Conservation (phyloP, 2,888 invertebrate species). For the Drosophila acutilabella region DNA sequence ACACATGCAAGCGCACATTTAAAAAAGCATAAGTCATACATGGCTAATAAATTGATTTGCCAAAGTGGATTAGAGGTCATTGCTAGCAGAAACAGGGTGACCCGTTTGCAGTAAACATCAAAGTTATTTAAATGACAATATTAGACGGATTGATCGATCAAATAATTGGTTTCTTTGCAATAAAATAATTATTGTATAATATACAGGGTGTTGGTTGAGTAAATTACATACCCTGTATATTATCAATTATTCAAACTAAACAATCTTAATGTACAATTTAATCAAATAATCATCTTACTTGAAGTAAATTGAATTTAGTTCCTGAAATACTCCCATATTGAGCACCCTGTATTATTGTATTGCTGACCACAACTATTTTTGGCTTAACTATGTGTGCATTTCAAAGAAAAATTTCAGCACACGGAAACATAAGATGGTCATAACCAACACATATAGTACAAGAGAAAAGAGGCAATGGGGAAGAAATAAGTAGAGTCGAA, state of each 20-base stretch:
- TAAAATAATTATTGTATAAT: too few relatives aligned
- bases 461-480: not conserved
- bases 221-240: not conserved
- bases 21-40: constrained; percentile 83
- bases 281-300: too few relatives aligned
- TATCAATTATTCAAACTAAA: too few relatives aligned
- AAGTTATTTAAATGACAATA: not conserved
- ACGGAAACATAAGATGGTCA: constrained; percentile 59
- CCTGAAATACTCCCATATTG: not conserved
- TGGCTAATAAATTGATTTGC: constrained; percentile 84
- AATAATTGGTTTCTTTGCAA: not conserved
- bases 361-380: constrained; percentile 46
- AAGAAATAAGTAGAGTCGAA: constrained; percentile 35
- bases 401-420: constrained; percentile 66
- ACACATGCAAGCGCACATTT: constrained; percentile 83
- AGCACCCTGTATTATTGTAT: constrained; percentile 48
- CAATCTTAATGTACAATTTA: too few relatives aligned
- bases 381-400: constrained; percentile 66
- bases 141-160: too few relatives aligned
- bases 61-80: constrained; percentile 78
- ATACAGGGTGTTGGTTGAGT: not conserved
- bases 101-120: not conserved
- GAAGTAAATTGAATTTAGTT: not conserved
- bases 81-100: constrained; percentile 64
- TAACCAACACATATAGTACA: constrained; percentile 11